Base-by-base conservation (phyloP, 2,888 invertebrate species). In the Harpalus rufipes region DNA sequence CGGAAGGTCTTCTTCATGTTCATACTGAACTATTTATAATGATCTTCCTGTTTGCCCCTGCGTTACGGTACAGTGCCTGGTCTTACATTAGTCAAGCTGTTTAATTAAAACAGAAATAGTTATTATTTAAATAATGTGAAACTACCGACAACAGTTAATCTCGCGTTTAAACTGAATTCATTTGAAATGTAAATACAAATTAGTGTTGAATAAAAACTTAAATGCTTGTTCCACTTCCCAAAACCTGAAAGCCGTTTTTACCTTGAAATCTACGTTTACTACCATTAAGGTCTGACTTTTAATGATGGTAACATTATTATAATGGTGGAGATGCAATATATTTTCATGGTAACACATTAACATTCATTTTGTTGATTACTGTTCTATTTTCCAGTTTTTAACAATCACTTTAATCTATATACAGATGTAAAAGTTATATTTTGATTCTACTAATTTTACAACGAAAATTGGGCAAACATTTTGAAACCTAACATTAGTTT, bases 121-220 rank as follows among this genome's bases (percentile, higher is more conserved):
- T 82, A 82, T 83, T 83, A 76, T 83, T 83, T 76, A 72, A 83
- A 83, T 72, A 68, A 83, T 83, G 83, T 83, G 83, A 83, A 83
- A 59, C 83, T 83, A 65, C 81, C 21, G 39, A 56, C 25, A 32
- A 58, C 58, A 82, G 72, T 82, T 68, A 68, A 56, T 8, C 68
- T 44, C 41, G 41, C 56, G 32, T 78, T 78, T 44, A 68, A 16
- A 74, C 25, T 82, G 82, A 25, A 58, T 81, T 81, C 72, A 83
- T 83, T 83, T 83, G 83, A 56, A 83, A 83, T 83, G 83, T 83
- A 74, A 74, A 83, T 83, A 83, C 59, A 61, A 74, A 83, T 83
- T 83, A 83, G 72, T 44, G 72, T 74, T 44, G 21, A 12, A 74
- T 72, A 44, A 74, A 74, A 44, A 44, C 14, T 68, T 74, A 16